A percentile compares a stretch with the other conserved stretches of the same genome.
phyloP scores from a whole-genome alignment of 2,113 vertebrate genomes.

The Anguilla rostrata region DNA sequence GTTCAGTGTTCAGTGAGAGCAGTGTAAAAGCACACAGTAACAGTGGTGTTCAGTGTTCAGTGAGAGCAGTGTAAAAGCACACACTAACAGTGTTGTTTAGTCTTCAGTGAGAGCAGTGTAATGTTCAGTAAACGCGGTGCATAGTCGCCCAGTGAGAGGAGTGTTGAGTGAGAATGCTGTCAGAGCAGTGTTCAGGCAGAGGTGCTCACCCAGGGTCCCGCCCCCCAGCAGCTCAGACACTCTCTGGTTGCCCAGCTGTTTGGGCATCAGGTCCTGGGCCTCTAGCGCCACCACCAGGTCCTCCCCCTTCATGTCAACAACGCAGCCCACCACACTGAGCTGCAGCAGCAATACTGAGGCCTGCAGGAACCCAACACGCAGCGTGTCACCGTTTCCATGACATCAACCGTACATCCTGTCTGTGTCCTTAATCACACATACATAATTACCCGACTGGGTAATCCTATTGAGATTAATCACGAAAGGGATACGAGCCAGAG shows the following conservation, averaged over 20 bases:
- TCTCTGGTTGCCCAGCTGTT: conserved; percentile 78
- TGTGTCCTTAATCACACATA: not conserved
- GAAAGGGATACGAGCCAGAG: not conserved
- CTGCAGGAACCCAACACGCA: conserved; percentile 59
- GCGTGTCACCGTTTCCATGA: not conserved
- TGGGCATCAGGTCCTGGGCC: conserved; percentile 68
- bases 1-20: not conserved
- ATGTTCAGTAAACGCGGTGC: not conserved
- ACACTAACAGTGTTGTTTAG: not conserved
- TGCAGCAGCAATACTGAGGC: conserved; percentile 82
- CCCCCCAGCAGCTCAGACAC: conserved; percentile 78
- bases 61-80: not conserved
- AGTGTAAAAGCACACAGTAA: not conserved
- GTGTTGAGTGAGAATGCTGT: not conserved
- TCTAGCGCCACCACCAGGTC: conserved; percentile 79
- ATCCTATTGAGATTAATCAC: not conserved
- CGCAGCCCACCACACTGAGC: conserved; percentile 73
- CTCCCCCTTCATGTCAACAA: conserved; percentile 78
- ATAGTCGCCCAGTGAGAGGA: not conserved
- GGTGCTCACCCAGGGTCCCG: conserved; percentile 65
- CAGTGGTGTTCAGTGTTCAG: not conserved
- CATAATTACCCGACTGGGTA: not conserved
- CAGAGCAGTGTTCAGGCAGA: conserved; percentile 13
- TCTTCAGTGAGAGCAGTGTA: not conserved
- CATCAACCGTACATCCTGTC: not conserved